Conservation (phyloP, 2,113 vertebrate species). For the Marcusenius ussheri region DNA sequence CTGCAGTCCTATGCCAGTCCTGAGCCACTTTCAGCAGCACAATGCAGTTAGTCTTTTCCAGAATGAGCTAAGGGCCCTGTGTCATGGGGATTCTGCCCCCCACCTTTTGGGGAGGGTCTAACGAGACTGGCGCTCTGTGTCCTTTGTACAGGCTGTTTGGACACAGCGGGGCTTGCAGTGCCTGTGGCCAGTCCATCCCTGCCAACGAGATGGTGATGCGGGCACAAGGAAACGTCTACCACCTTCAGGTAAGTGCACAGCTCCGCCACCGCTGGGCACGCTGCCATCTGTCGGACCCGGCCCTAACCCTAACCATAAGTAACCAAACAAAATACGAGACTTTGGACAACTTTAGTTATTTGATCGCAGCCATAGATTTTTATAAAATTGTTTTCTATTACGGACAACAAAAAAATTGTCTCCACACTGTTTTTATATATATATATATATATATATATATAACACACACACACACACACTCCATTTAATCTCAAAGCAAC, state of each 20-base stretch:
- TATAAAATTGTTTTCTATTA: not conserved
- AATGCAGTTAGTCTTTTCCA: not conserved
- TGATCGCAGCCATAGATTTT: not conserved
- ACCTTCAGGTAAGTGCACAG: conserved; percentile 64
- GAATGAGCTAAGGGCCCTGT: not conserved
- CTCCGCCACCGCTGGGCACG: not conserved
- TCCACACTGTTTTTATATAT: not conserved
- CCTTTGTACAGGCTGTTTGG: conserved; percentile 61
- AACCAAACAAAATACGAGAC: not conserved
- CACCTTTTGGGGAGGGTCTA: not conserved
- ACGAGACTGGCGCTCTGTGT: not conserved
- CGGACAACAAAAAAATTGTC: not conserved
- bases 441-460: too few species aligned
- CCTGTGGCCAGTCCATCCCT: conserved; percentile 70
- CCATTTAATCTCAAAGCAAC: not conserved
- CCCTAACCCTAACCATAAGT: not conserved
- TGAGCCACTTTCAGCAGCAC: not conserved
- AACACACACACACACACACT: not conserved
- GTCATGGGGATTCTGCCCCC: not conserved
- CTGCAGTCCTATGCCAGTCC: not conserved
- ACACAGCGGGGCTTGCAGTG: conserved; percentile 67
- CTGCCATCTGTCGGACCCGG: too few species aligned
- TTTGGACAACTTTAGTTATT: not conserved
- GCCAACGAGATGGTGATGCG: conserved; percentile 77
- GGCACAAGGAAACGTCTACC: conserved; percentile 70